A percentile compares a stretch with the other conserved stretches of the same genome.
Conservation (phyloP, 2,888 invertebrate species). For the Drosophila cracens region DNA sequence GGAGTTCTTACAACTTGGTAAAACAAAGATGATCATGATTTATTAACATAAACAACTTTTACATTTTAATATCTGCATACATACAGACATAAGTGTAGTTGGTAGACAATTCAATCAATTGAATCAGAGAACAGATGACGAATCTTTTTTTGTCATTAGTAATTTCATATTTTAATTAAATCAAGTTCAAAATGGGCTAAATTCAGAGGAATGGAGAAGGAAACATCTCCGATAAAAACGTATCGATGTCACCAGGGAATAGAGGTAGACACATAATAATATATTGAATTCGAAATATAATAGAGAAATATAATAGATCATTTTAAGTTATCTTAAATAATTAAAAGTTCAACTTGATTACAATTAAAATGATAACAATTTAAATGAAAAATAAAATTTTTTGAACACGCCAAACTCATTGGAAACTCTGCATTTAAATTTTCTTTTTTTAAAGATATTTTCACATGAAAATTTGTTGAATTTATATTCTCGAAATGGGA, state of each 20-base stretch:
- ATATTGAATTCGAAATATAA: background rate
- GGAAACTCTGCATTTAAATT: background rate
- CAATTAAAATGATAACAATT: background rate
- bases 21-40: background rate
- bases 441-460: background rate
- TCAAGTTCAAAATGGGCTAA: background rate
- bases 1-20: background rate
- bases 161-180: background rate
- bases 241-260: background rate
- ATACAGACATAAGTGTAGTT: background rate
- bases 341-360: background rate
- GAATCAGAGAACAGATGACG: background rate
- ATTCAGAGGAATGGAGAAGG: background rate
- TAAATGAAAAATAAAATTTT: background rate
- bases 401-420: background rate
- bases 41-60: background rate
- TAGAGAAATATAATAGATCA: background rate
- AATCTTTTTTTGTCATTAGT: background rate
- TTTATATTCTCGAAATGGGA: background rate
- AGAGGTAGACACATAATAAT: background rate
- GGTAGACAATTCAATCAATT: background rate
- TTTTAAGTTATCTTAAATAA: background rate
- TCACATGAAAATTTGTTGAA: background rate
- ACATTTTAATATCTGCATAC: background rate
- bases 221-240: background rate